phyloP scores from a whole-genome alignment of 2,888 invertebrate species.

The Agrochola circellaris region DNA sequence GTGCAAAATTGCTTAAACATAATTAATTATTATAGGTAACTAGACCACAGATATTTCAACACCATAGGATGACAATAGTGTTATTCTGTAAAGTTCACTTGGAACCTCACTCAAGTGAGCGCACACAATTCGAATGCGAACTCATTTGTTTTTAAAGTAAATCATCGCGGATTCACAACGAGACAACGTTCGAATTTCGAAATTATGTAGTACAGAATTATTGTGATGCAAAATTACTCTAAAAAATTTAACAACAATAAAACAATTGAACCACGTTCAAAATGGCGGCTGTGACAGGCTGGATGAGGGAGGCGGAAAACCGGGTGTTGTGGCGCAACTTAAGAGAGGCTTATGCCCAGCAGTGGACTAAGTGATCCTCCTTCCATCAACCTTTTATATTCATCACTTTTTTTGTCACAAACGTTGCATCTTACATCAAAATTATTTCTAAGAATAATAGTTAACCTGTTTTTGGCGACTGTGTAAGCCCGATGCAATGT shows the following conservation, averaged over 20 bases:
- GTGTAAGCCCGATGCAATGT: not conserved
- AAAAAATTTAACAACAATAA: not conserved
- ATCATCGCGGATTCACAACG: not conserved
- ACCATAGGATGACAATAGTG: not conserved
- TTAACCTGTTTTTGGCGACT: not conserved
- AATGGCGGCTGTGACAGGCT: not conserved
- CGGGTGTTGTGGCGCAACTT: too few species aligned
- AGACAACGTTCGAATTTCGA: slow-evolving; percentile 8
- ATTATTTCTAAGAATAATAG: too few species aligned
- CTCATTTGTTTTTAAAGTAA: slow-evolving; percentile 29
- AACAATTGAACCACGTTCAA: not conserved
- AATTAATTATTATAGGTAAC: slow-evolving; percentile 3
- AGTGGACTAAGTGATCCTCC: not conserved
- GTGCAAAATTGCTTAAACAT: slow-evolving; percentile 13
- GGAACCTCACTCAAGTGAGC: not conserved
- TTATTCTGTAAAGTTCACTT: not conserved
- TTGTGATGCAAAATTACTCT: too few species aligned
- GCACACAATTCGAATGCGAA: slow-evolving; percentile 21
- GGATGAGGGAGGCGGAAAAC: not conserved
- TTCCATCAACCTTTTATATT: not conserved
- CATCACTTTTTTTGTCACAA: not conserved
- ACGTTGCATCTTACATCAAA: not conserved
- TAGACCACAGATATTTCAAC: slow-evolving; percentile 6
- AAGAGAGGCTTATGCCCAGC: not conserved
- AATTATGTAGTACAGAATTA: not conserved